These are phyloP conservation scores for Macquaria ambigua DNA, from an alignment of 2,113 vertebrate genomes.

Conservation along the genomic window DNA sequence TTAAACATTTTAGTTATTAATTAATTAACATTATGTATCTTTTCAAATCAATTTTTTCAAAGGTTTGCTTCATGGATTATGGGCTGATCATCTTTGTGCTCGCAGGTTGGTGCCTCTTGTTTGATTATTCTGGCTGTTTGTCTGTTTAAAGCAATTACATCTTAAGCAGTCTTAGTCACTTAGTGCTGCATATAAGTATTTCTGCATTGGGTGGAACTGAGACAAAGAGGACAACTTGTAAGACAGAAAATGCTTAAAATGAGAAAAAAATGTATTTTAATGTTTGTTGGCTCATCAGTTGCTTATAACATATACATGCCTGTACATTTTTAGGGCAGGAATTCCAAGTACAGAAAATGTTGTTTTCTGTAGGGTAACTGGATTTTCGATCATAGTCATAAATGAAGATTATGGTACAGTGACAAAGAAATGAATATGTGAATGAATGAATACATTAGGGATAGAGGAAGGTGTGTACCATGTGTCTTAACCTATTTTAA, in stretches of 20 bases:
- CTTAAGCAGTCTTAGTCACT: background rate
- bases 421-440: background rate
- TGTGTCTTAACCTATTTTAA: background rate
- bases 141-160: background rate
- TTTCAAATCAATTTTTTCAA: background rate
- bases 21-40: background rate
- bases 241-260: background rate
- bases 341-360: background rate
- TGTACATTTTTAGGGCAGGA: background rate
- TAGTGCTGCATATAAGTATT: background rate
- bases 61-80: conserved; percentile 51
- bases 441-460: background rate
- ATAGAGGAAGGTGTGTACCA: background rate
- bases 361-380: background rate
- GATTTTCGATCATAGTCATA: background rate
- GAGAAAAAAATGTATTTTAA: background rate
- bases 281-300: background rate
- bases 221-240: background rate
- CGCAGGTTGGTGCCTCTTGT: conserved; percentile 44
- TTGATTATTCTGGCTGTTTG: background rate
- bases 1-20: background rate
- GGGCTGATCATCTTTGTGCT: conserved; percentile 34
- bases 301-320: background rate
- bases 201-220: background rate
- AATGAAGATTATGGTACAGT: background rate